A percentile compares a stretch with the other conserved stretches of the same genome.
Evolutionary conservation across 2,113 vertebrate species (phyloP).

Genomic region (Xenopus laevis): DNA sequence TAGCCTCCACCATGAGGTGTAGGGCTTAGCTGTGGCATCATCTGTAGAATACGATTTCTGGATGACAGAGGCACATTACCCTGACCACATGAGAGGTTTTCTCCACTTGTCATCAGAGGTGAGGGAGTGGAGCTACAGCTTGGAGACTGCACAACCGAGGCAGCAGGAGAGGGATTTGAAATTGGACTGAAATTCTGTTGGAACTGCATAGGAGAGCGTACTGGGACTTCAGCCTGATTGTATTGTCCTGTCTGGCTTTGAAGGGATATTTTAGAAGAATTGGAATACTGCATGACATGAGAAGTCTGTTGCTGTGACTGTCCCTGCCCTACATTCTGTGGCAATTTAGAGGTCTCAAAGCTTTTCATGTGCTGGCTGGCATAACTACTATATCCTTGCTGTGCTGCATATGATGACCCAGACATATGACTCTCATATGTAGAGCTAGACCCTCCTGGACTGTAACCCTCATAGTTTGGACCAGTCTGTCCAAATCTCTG

Average conservation of each 20-base stretch:
- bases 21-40: slow-evolving; percentile 90
- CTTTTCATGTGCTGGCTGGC: slow-evolving; percentile 66
- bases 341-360: slow-evolving; percentile 70
- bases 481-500: slow-evolving; percentile 75
- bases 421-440: slow-evolving; percentile 70
- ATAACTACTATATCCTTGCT: slow-evolving; percentile 68
- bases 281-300: slow-evolving; percentile 65
- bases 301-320: slow-evolving; percentile 62
- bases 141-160: slow-evolving; percentile 91
- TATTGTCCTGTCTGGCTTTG: slow-evolving; percentile 70
- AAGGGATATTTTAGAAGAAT: slow-evolving; percentile 64
- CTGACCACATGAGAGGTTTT: slow-evolving; percentile 71
- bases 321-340: slow-evolving; percentile 54
- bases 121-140: slow-evolving; percentile 96
- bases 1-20: slow-evolving; percentile 66
- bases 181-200: slow-evolving; percentile 97
- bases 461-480: slow-evolving; percentile 69
- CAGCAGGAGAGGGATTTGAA: slow-evolving; percentile 90
- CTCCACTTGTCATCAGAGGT: slow-evolving; percentile 77
- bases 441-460: slow-evolving; percentile 64
- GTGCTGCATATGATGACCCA: slow-evolving; percentile 66
- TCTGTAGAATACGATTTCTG: slow-evolving; percentile 78
- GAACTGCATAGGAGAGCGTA: slow-evolving; percentile 89
- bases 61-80: slow-evolving; percentile 65
- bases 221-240: slow-evolving; percentile 79